Evolutionary conservation across 2,888 invertebrate genomes (phyloP).

Genomic region (Leucoma salicis): DNA sequence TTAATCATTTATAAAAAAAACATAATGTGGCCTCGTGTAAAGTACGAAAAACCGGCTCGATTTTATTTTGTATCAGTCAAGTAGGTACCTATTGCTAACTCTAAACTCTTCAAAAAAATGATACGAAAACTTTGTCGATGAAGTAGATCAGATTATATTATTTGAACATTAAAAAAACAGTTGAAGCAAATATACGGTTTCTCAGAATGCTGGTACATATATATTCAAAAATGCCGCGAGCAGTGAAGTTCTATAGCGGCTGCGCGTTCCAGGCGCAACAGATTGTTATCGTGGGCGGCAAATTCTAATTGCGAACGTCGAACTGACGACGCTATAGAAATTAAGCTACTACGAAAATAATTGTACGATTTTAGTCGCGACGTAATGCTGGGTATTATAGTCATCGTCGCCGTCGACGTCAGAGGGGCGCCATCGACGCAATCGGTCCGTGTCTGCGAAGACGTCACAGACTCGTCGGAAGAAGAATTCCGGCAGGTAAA

Average conservation of each 20-base stretch:
- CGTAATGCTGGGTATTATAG: slow-evolving; percentile 61
- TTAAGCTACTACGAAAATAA: slow-evolving; percentile 64
- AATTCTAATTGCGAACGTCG: slow-evolving; percentile 62
- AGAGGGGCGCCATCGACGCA: slow-evolving; percentile 50
- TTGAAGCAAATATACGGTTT: too few relatives aligned
- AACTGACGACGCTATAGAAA: slow-evolving; percentile 50
- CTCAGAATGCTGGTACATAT: too few relatives aligned
- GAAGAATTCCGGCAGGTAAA: slow-evolving; percentile 8
- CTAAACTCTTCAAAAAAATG: too few relatives aligned
- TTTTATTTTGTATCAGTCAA: too few relatives aligned
- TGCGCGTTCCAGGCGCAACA: slow-evolving; percentile 70
- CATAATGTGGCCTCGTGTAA: too few relatives aligned
- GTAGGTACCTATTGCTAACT: too few relatives aligned
- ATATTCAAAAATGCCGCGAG: slow-evolving; percentile 42
- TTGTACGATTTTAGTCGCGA: slow-evolving; percentile 57
- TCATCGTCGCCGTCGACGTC: slow-evolving; percentile 60
- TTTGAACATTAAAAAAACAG: too few relatives aligned
- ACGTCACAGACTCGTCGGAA: slow-evolving; percentile 38
- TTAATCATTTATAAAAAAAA: too few relatives aligned
- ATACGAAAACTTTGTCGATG: too few relatives aligned
- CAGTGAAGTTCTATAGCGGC: slow-evolving; percentile 51
- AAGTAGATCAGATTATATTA: too few relatives aligned
- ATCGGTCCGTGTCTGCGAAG: slow-evolving; percentile 32
- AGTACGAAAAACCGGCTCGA: too few relatives aligned
- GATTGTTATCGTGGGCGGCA: slow-evolving; percentile 72